phyloP scores from a whole-genome alignment of 1,140 invertebrate species.

The Drosophila tropicalis region DNA sequence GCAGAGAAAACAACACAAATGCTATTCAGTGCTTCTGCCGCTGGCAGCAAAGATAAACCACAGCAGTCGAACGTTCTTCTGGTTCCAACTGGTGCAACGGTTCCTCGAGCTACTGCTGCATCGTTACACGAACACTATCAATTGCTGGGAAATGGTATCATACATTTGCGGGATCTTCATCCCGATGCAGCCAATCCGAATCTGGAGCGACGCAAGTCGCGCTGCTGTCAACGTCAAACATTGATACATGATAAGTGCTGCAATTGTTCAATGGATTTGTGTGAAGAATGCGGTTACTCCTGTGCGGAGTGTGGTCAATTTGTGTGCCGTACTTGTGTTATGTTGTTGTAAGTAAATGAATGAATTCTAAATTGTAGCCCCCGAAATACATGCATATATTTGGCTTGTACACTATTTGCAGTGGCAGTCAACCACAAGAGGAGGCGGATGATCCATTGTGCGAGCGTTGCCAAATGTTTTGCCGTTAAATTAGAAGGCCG shows the following conservation, averaged over 20 bases:
- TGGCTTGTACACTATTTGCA: neutral
- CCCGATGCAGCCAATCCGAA: slow-evolving; percentile 47
- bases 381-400: neutral
- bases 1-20: slow-evolving; percentile 68
- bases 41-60: slow-evolving; percentile 15
- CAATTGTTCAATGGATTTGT: slow-evolving; percentile 64
- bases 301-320: slow-evolving; percentile 64
- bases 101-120: neutral
- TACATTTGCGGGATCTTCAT: slow-evolving; percentile 45
- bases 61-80: neutral
- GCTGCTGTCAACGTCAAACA: slow-evolving; percentile 57
- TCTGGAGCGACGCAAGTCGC: slow-evolving; percentile 40
- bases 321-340: slow-evolving; percentile 68
- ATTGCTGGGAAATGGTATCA: slow-evolving; percentile 51
- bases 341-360: slow-evolving; percentile 65
- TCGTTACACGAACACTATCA: slow-evolving; percentile 45
- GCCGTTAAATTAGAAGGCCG: slow-evolving; percentile 16
- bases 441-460: slow-evolving; percentile 55
- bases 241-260: slow-evolving; percentile 54
- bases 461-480: slow-evolving; percentile 63
- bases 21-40: slow-evolving; percentile 61
- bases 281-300: slow-evolving; percentile 74
- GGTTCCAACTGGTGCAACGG: no score
- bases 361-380: neutral
- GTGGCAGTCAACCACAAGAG: slow-evolving; percentile 43